Percentiles rank a stretch among this genome's conserved stretches.
Conservation (phyloP, 2,797 vertebrate genomes). For the Sphenopsis melanotis region DNA sequence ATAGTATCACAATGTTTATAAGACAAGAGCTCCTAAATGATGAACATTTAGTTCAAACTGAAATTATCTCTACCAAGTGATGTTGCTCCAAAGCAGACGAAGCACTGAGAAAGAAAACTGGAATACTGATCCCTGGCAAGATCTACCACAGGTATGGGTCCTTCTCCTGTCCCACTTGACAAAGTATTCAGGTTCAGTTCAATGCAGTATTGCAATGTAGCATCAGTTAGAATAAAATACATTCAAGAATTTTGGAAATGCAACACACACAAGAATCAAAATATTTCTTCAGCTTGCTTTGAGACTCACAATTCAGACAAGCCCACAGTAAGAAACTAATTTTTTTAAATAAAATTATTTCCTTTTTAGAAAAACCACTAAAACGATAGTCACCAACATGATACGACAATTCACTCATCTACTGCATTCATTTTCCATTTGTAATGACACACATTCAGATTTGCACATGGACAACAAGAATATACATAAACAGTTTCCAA, state of each 20-base stretch:
- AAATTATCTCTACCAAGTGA: not conserved
- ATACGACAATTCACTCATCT: not conserved
- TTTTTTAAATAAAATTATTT: not conserved
- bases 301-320: not conserved
- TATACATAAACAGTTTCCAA: not conserved
- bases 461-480: not conserved
- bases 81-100: not conserved
- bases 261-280: not conserved
- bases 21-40: not conserved
- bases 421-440: not conserved
- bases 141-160: rapidly evolving
- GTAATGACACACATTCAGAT: not conserved
- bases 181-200: not conserved
- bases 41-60: not conserved
- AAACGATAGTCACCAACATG: not conserved
- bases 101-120: not conserved
- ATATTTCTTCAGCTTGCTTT: not conserved
- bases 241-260: not conserved
- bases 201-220: not conserved
- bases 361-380: not conserved
- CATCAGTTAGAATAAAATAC: not conserved
- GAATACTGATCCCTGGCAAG: not conserved
- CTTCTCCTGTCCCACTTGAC: not conserved
- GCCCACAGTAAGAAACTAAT: not conserved
- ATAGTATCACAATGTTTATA: not conserved